Conservation (phyloP, 2,113 vertebrate genomes). For the Orthochromis indermauri region DNA sequence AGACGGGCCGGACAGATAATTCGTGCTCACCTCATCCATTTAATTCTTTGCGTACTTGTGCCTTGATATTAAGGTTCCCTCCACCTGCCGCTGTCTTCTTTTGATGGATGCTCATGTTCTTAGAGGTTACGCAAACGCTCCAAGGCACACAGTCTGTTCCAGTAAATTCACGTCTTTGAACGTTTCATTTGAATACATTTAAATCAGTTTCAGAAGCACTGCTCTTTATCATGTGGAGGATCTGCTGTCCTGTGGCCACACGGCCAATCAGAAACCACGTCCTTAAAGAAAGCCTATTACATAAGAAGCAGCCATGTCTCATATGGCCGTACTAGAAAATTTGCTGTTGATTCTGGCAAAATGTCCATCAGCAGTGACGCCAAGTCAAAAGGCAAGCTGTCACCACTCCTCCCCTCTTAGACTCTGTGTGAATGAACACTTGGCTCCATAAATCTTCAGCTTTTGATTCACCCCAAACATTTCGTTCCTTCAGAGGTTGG, state of each 20-base stretch:
- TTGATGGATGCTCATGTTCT: not conserved
- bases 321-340: not conserved
- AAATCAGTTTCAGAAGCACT: not conserved
- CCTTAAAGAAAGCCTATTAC: not conserved
- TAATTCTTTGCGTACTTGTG: not conserved
- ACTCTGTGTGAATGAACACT: not conserved
- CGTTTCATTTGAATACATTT: not conserved
- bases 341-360: slow-evolving; percentile 26
- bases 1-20: not conserved
- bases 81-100: not conserved
- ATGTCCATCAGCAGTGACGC: not conserved
- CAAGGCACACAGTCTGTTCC: not conserved
- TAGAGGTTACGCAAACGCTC: not conserved
- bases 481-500: not conserved
- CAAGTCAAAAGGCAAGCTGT: slow-evolving; percentile 31
- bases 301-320: not conserved
- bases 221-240: not conserved
- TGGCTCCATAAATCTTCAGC: not conserved
- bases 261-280: not conserved
- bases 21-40: not conserved
- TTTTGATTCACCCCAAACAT: not conserved
- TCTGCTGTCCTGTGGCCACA: not conserved
- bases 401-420: not conserved
- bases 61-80: not conserved
- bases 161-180: not conserved